A percentile compares a stretch with the other conserved stretches of the same genome.
Evolutionary conservation across 2,797 vertebrate genomes (phyloP).

Genomic region (Liparis tanakae): DNA sequence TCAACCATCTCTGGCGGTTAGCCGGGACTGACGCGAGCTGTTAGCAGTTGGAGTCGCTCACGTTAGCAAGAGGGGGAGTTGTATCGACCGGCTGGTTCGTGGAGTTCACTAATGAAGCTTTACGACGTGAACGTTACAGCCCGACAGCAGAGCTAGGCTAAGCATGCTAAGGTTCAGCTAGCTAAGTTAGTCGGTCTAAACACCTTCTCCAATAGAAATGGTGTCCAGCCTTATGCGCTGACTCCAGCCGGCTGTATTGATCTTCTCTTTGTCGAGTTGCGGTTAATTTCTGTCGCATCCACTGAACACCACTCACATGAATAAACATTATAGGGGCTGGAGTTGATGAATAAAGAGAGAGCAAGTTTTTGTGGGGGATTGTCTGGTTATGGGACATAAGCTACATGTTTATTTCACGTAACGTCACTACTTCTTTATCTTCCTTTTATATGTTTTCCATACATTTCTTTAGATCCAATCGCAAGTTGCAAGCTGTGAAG

Average conservation of each 20-base stretch:
- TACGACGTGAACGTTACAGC: neutral
- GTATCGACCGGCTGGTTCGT: neutral
- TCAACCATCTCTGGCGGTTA: slow-evolving; percentile 10
- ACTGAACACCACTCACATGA: neutral
- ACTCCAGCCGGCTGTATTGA: neutral
- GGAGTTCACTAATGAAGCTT: neutral
- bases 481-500: slow-evolving; percentile 27
- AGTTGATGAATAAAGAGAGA: neutral
- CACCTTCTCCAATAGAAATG: neutral
- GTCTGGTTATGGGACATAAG: neutral
- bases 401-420: neutral
- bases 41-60: neutral
- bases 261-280: neutral
- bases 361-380: neutral
- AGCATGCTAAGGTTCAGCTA: slow-evolving; percentile 22
- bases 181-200: neutral
- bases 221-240: neutral
- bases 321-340: neutral
- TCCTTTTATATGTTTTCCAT: neutral
- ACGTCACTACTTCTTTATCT: neutral
- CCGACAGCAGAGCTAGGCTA: slow-evolving; percentile 38
- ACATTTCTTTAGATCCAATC: slow-evolving; percentile 14
- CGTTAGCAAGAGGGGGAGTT: neutral
- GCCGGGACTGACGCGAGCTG: neutral
- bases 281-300: neutral